A percentile compares a stretch with the other conserved stretches of the same genome.
These are phyloP conservation scores for Siniperca obscura DNA, from an alignment of 2,797 vertebrate species.

Conservation along the genomic window DNA sequence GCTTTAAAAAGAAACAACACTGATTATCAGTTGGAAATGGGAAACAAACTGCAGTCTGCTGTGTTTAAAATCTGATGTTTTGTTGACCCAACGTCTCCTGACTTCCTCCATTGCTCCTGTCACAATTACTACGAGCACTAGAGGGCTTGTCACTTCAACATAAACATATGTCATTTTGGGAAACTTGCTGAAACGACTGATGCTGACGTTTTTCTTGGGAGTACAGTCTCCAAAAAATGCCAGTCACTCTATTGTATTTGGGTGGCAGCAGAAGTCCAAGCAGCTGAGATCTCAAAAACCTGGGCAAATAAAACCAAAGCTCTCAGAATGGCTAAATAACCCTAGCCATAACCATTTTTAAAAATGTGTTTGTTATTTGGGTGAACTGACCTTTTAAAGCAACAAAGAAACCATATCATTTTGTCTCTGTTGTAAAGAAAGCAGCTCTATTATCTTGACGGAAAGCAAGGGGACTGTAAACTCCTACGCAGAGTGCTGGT, in stretches of 20 bases:
- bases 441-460: slow-evolving; percentile 28
- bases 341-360: background rate
- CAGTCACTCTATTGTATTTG: background rate
- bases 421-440: slow-evolving; percentile 4
- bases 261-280: background rate
- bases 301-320: slow-evolving; percentile 5
- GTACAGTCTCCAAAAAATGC: no score
- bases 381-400: background rate
- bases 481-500: background rate
- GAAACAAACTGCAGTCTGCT: background rate
- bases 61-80: background rate
- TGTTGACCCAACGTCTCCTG: no score
- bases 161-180: no score
- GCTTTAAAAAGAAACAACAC: no score
- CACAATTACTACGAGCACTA: background rate
- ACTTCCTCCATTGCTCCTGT: background rate
- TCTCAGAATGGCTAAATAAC: background rate
- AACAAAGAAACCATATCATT: slow-evolving; percentile 15
- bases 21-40: background rate
- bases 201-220: no score
- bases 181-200: no score
- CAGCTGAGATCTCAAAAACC: background rate
- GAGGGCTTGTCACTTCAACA: no score
- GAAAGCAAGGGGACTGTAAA: slow-evolving; percentile 6
- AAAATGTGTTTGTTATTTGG: background rate